Base-by-base conservation (phyloP, 2,888 invertebrate genomes). In the Acheta domesticus region DNA sequence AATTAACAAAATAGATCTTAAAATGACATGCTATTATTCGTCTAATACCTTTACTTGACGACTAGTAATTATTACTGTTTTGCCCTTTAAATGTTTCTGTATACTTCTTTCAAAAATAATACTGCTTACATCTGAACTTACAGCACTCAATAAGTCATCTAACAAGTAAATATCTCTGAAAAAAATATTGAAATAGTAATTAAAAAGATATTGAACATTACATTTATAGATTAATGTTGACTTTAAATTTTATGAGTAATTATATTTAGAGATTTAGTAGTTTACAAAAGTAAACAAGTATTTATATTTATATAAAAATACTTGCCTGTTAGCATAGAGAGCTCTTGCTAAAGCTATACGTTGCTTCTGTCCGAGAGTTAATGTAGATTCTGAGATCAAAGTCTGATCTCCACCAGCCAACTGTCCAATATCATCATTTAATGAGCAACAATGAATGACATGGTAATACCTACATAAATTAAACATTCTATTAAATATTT, bases 391-490 rank as follows among this genome's bases (percentile, higher is more conserved):
- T 8, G 89, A 89, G 36, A 90, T 87, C 85, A 91, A 90, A 11
- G 91, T 91, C 79, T 88, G 85, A 83, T 92, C 91, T 21, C 89
- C 90, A 79, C 87, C 87, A 1, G 90, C 88, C 81, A 92, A 86
- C 75, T 85, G 84, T 75, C 87, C 87, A 74, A 92, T 86, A 82
- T 92, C 92, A 79, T 89, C 87, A 73, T 86, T 86, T 19, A 92
- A 85, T 78, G 87, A 86, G 84, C 90, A 90, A 5, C 88, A 86
- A 62, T 87, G 85, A 12, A 91, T 84, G 8, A 89, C 88, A 80
- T 87, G 86, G 82, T 89, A 88, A 84, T 91, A 92, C 82, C 79
- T 79, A 23, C 23, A 75, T 75, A 49, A 3, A 16, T 36, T 8
- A 36, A 36, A 36, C 36, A 36, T 36, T 36, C 8, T 8, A 0